Percentiles rank a stretch among this genome's conserved stretches.
Conservation (phyloP, 2,888 invertebrate genomes). For the Microctonus hyperodae region DNA sequence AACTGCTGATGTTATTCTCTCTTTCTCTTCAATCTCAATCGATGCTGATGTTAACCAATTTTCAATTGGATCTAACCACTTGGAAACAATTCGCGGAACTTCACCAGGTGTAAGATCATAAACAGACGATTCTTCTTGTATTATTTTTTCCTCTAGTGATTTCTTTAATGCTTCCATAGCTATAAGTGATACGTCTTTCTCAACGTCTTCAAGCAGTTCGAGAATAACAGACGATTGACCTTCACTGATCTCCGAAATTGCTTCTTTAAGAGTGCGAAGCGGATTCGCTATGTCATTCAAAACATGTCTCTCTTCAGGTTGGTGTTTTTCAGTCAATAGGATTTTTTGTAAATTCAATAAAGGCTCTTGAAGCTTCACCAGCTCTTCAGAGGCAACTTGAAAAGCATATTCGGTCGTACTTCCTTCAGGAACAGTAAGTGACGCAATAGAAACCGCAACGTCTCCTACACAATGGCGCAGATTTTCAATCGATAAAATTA, state of each 20-base stretch:
- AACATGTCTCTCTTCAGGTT: conserved; percentile 45
- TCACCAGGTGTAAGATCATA: conserved; percentile 36
- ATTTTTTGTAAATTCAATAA: conserved; percentile 50
- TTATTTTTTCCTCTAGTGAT: conserved; percentile 32
- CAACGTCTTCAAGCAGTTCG: conserved; percentile 52
- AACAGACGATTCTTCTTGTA: conserved; percentile 23
- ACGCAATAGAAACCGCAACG: conserved; percentile 49
- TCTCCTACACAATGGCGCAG: conserved; percentile 49
- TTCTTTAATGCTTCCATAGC: conserved; percentile 47
- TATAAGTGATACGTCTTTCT: conserved; percentile 47
- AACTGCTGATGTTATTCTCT: conserved; percentile 34
- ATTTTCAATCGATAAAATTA: conserved; percentile 46
- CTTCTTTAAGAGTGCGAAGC: conserved; percentile 45
- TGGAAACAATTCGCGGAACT: conserved; percentile 36
- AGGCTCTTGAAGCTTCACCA: conserved; percentile 48
- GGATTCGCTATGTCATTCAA: conserved; percentile 49
- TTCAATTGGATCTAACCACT: conserved; percentile 46
- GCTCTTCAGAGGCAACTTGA: conserved; percentile 44
- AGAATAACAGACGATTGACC: conserved; percentile 42
- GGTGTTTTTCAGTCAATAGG: conserved; percentile 47
- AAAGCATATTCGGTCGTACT: conserved; percentile 43
- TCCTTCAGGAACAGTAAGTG: conserved; percentile 36
- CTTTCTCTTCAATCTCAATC: conserved; percentile 40
- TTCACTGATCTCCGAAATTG: conserved; percentile 43
- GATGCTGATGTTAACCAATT: conserved; percentile 45